Evolutionary conservation across 2,888 invertebrate genomes (phyloP).

Genomic region (Dynastes maya): DNA sequence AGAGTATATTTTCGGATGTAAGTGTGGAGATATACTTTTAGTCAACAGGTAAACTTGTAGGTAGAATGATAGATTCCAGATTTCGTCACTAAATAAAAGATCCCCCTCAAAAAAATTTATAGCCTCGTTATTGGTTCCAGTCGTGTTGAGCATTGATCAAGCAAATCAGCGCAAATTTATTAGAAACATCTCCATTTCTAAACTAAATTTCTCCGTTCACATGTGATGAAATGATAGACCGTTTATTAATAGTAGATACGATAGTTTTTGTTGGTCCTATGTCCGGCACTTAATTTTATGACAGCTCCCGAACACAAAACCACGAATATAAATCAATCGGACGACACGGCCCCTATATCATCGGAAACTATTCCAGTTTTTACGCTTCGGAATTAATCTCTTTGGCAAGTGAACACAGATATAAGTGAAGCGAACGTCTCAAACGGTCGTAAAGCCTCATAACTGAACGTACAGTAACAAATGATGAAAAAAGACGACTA

Average conservation of each 20-base stretch:
- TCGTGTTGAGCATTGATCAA: too few species aligned
- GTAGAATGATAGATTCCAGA: too few species aligned
- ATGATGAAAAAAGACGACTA: slow-evolving; percentile 28
- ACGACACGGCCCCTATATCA: slow-evolving; percentile 6
- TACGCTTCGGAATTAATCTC: slow-evolving; percentile 18
- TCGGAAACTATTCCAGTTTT: slow-evolving; percentile 16
- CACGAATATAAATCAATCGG: slow-evolving; percentile 7
- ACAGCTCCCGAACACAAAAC: slow-evolving; percentile 5
- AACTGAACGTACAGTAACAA: slow-evolving; percentile 27
- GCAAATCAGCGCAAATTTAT: too few species aligned
- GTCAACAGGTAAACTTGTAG: too few species aligned
- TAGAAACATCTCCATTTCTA: too few species aligned
- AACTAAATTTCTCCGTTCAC: too few species aligned
- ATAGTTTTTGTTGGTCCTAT: not conserved
- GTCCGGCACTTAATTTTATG: slow-evolving; percentile 9
- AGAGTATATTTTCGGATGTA: too few species aligned
- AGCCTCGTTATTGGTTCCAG: too few species aligned
- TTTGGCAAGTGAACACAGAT: slow-evolving; percentile 18
- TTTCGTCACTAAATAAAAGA: too few species aligned
- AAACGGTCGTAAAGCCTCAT: slow-evolving; percentile 14
- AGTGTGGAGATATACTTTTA: too few species aligned
- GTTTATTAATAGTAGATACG: not conserved
- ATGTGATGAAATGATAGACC: too few species aligned
- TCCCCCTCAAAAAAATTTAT: too few species aligned
- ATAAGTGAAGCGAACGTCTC: slow-evolving; percentile 13